Evolutionary conservation across 2,888 invertebrate species (phyloP), one percentile per base, ranked within the genome.

Genomic region (Lysandra coridon): DNA sequence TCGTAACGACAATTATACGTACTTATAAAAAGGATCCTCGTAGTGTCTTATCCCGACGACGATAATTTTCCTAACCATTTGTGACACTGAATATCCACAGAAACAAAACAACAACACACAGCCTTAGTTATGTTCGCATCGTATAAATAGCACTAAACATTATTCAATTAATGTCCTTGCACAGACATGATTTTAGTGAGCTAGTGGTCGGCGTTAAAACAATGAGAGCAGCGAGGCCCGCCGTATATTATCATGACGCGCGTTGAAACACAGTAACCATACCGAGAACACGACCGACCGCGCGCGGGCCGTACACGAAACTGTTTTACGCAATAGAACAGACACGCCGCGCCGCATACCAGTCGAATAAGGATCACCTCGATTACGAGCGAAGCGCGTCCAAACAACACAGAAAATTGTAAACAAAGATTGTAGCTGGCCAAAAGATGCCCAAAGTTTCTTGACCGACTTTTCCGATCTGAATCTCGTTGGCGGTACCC

Each of bases 21-120:
- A 93, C 92, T 92, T 92, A 86, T 94, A 92, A 86, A 92, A 94
- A 74, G 93, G 93, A 87, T 94, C 93, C 84, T 94, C 93, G 83
- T 94, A 94, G 83, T 93, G 91, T 80, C 90, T 91, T 86, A 93
- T 90, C 81, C 93, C 93, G 82, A 93, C 88, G 76, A 93, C 93
- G 84, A 93, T 92, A 83, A 93, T 93, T 87, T 93, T 93, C 83
- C 92, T 87, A 91, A 93, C 93, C 93, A 93, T 93, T 89, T 90
- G 88, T 84, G 82, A 83, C 83, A 86, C 84, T 84, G 83, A 86
- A 86, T 84, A 86, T 85, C 87, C 81, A 88, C 86, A 85, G 85
- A 78, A 76, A 79, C 74, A 79, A 83, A 85, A 84, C 85, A 84
- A 81, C 86, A 86, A 78, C 79, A 79, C 74, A 75, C 74, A 75